phyloP scores from a whole-genome alignment of 2,113 vertebrate genomes.

The Empidonax alnorum region DNA sequence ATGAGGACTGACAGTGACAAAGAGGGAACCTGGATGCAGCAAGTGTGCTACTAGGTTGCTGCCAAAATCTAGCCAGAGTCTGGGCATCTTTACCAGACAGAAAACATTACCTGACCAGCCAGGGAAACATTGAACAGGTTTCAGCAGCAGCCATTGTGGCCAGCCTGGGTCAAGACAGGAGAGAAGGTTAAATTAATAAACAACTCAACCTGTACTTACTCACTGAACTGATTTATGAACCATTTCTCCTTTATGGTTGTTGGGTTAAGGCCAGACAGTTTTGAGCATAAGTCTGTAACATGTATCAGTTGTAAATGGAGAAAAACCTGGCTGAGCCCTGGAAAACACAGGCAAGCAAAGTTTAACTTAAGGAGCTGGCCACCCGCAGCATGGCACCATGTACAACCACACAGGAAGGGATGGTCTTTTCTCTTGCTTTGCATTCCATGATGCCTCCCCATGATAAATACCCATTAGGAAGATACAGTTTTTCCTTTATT shows the following conservation, averaged over 20 bases:
- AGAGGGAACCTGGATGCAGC: fast-evolving
- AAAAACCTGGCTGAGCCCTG: not conserved
- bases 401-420: not conserved
- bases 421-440: not conserved
- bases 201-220: conserved; percentile 46
- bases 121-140: not conserved
- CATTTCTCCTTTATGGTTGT: conserved; percentile 42
- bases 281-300: not conserved
- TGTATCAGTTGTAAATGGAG: not conserved
- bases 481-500: not conserved
- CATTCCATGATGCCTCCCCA: not conserved
- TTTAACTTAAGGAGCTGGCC: not conserved
- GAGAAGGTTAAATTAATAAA: conserved; percentile 43
- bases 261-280: conserved; percentile 1
- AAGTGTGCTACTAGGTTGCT: not conserved
- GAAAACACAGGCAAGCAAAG: not conserved
- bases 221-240: conserved; percentile 25
- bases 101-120: not conserved
- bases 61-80: not conserved
- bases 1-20: fast-evolving
- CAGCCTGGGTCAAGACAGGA: not conserved
- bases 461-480: not conserved
- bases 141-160: fast-evolving
- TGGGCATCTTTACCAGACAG: not conserved
- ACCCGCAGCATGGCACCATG: not conserved